Evolutionary conservation across 2,113 vertebrate genomes (phyloP), one percentile per base, ranked within the genome.

Genomic region (Passer montanus): DNA sequence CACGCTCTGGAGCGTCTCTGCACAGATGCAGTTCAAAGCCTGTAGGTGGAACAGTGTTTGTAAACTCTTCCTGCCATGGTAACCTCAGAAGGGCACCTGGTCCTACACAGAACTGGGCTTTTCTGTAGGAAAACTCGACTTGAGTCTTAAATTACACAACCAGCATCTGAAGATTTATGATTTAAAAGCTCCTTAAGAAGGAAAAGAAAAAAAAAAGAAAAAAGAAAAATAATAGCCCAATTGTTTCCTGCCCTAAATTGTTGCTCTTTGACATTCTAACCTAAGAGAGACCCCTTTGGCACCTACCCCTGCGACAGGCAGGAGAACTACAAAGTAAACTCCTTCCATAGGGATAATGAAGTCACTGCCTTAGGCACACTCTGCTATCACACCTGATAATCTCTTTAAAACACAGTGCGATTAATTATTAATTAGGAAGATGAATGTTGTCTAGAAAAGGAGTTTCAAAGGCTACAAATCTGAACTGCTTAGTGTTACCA

Each of bases 391-490:
- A 77, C 92, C 87, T 84, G 95, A 93, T 97, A 97, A 98, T 98
- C 97, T 97, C 94, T 93, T 96, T 89, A 96, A 96, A 97, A 97
- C 96, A 96, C 90, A 79, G 50, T 30, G 43, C 62, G 94, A 97
- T 98, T 98, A 97, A 98, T 98, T 97, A 98, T 98, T 98, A 97
- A 98, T 97, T 95, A 97, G 92, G 84, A 95, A 97, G 97, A 97
- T 96, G 95, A 96, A 98, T 96, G 94, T 93, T 92, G 94, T 97
- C 96, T 95, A 91, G 89, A 95, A 96, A 95, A 93, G 83, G 89
- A 91, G 69, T 91, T 96, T 96, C 96, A 96, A 95, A 97, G 96
- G 91, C 95, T 94, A 15, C 83, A 68, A 69, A 69, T 84, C 91
- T 19, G 43, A 91, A 64, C 87, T 70, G 72, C 91, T 93, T 84